Percentiles rank a stretch among this genome's conserved stretches.
These are phyloP conservation scores for Odontamblyopus lacepedii DNA, from an alignment of 2,797 vertebrate genomes.

Conservation along the genomic window DNA sequence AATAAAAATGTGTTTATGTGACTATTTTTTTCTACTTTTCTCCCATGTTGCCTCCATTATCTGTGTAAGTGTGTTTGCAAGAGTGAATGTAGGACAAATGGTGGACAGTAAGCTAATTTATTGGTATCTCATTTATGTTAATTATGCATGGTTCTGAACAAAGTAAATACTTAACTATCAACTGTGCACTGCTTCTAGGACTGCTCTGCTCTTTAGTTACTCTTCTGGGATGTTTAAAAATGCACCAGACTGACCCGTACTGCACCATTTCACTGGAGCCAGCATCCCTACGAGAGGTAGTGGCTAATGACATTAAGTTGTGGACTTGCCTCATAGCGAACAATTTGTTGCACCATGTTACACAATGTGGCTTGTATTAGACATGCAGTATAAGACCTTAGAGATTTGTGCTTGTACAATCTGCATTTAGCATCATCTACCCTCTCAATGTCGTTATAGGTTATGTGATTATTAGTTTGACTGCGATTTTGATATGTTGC, in stretches of 20 bases:
- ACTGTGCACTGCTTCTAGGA: background rate
- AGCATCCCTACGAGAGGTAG: background rate
- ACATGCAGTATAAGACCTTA: background rate
- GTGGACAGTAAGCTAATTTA: too few relatives aligned
- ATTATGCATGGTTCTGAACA: too few relatives aligned
- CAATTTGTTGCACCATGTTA: background rate
- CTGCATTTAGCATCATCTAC: background rate
- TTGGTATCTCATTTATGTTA: too few relatives aligned
- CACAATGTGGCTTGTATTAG: conserved; percentile 2
- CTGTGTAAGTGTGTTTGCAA: too few relatives aligned
- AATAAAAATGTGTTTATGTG: too few relatives aligned
- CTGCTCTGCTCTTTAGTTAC: background rate
- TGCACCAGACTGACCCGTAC: background rate
- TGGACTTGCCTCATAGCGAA: background rate
- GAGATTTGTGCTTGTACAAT: background rate
- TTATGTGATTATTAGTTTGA: background rate
- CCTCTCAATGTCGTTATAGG: background rate
- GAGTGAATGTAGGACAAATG: too few relatives aligned
- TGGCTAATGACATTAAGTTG: conserved; percentile 3
- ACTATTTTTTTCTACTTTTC: too few relatives aligned
- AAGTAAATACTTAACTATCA: background rate
- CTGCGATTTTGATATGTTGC: background rate
- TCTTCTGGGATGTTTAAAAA: background rate
- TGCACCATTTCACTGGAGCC: background rate
- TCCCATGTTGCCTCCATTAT: too few relatives aligned